Conservation (phyloP, 37 sponge, comb jelly and placozoan genomes). For the Aplysina aerophoba region DNA sequence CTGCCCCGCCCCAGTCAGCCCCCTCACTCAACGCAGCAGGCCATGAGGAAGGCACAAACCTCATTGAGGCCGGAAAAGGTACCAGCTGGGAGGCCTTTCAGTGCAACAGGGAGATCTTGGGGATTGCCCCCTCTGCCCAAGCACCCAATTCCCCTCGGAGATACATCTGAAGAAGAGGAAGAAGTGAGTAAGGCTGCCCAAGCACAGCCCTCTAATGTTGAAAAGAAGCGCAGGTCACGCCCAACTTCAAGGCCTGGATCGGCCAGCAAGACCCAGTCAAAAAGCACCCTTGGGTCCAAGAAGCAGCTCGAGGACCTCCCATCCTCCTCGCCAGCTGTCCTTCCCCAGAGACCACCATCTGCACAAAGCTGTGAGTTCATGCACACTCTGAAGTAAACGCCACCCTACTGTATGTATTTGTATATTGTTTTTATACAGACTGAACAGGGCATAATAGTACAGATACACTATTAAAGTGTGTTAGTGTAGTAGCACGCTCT, state of each 20-base stretch:
- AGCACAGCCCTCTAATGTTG: not conserved
- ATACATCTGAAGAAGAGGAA: not conserved
- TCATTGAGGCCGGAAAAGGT: not conserved
- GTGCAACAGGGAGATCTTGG: not conserved
- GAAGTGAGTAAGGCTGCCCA: not conserved
- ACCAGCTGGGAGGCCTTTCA: not conserved
- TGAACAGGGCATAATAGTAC: too few species aligned
- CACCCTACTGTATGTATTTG: too few species aligned
- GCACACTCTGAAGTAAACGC: too few species aligned
- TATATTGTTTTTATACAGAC: too few species aligned
- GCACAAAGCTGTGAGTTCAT: too few species aligned
- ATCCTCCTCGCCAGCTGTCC: not conserved
- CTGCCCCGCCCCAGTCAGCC: not conserved
- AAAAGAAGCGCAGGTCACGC: not conserved
- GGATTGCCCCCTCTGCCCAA: not conserved
- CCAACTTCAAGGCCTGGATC: not conserved
- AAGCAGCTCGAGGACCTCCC: not conserved
- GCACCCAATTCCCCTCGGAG: not conserved
- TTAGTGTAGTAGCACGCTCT: too few species aligned
- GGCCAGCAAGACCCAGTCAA: not conserved
- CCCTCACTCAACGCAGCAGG: not conserved
- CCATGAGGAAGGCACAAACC: not conserved
- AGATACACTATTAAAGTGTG: too few species aligned
- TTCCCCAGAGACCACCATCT: too few species aligned
- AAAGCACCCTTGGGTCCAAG: not conserved